Evolutionary conservation across 2,888 invertebrate species (phyloP).

Genomic region (Dicranocentrus wangi): DNA sequence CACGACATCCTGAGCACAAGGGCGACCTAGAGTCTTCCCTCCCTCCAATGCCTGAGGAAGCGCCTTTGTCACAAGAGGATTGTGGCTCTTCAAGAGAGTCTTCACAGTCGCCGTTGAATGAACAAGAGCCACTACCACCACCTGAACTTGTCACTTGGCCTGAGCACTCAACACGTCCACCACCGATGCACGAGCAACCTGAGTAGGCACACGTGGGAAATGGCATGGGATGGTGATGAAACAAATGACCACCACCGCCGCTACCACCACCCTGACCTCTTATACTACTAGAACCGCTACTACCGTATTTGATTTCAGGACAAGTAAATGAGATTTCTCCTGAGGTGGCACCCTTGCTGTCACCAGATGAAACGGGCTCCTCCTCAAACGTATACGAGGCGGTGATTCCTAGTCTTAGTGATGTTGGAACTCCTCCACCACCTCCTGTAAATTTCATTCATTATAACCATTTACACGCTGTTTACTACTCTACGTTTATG

Average conservation of each 20-base stretch:
- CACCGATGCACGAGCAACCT: constrained; percentile 54
- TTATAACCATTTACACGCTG: neutral
- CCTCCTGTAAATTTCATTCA: constrained; percentile 39
- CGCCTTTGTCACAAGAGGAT: constrained; percentile 47
- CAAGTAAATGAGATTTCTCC: constrained; percentile 57
- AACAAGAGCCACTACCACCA: constrained; percentile 49
- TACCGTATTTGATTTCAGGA: constrained; percentile 54
- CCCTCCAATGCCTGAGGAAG: constrained; percentile 40
- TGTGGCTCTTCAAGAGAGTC: constrained; percentile 54
- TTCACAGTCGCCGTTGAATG: constrained; percentile 61
- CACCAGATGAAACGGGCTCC: constrained; percentile 56
- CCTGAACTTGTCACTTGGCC: constrained; percentile 22
- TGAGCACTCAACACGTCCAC: constrained; percentile 47
- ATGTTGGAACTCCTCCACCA: constrained; percentile 58
- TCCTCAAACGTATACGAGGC: constrained; percentile 72
- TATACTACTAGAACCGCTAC: constrained; percentile 42
- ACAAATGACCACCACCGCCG: constrained; percentile 47
- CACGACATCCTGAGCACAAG: constrained; percentile 52
- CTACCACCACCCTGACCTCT: constrained; percentile 52
- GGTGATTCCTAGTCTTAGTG: constrained; percentile 69
- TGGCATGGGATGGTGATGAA: constrained; percentile 59
- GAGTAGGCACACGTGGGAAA: constrained; percentile 58
- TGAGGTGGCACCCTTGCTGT: constrained; percentile 42
- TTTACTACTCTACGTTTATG: neutral
- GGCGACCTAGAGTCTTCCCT: constrained; percentile 48